phyloP scores from a whole-genome alignment of 2,113 vertebrate species.

The Camelus dromedarius region DNA sequence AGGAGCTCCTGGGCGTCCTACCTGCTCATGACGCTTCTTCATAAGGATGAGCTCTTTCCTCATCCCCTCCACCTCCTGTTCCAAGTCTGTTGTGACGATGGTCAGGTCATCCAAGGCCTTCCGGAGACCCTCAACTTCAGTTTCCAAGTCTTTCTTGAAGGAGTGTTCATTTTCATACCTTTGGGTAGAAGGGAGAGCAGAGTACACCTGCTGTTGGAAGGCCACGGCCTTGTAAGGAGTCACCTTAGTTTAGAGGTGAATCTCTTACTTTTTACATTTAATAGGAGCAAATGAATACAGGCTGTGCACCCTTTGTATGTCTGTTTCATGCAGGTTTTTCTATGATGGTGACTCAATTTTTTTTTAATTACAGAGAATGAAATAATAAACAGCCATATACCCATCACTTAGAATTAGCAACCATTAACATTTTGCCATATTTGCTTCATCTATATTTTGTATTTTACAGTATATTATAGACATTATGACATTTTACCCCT shows the following conservation, averaged over 20 bases:
- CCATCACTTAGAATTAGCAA: not conserved
- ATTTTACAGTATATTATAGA: constrained; percentile 20
- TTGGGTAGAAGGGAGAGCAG: constrained; percentile 39
- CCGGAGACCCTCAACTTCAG: constrained; percentile 87
- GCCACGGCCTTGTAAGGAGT: not conserved
- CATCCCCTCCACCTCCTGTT: constrained; percentile 90
- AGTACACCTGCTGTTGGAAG: not conserved
- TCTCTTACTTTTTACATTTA: not conserved
- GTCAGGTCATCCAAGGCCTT: constrained; percentile 89
- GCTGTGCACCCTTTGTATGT: too few species aligned
- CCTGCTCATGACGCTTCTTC: constrained; percentile 90
- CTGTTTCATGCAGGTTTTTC: not conserved
- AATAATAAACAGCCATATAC: not conserved
- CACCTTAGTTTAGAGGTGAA: not conserved
- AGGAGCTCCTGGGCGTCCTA: constrained; percentile 52
- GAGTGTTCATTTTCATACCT: constrained; percentile 89
- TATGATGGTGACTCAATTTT: not conserved
- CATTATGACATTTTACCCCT: not conserved
- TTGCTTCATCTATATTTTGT: not conserved
- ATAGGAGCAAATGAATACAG: not conserved
- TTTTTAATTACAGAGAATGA: not conserved
- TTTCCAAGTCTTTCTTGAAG: constrained; percentile 87
- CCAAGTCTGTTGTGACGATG: constrained; percentile 89
- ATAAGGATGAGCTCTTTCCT: constrained; percentile 90
- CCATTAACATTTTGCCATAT: not conserved